A percentile compares a stretch with the other conserved stretches of the same genome.
These are phyloP conservation scores for Lacanobia wlatinum DNA, from an alignment of 2,888 invertebrate species.

Conservation along the genomic window DNA sequence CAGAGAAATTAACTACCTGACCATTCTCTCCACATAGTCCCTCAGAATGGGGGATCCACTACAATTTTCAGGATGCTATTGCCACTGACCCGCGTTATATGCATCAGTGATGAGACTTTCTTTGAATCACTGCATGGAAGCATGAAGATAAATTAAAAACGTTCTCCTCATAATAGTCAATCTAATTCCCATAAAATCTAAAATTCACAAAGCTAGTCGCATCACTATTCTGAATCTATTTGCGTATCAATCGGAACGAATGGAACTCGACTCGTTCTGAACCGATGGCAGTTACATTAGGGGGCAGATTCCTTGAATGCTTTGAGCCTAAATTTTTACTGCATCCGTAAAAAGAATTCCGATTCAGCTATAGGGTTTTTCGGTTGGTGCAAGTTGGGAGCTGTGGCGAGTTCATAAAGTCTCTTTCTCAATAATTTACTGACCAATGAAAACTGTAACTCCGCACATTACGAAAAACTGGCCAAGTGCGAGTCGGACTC, in stretches of 20 bases:
- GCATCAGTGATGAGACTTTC: too few species aligned
- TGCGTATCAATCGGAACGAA: slow-evolving; percentile 80
- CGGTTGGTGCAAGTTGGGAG: slow-evolving; percentile 68
- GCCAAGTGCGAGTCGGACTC: too few species aligned
- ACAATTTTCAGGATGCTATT: too few species aligned
- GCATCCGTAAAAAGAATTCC: slow-evolving; percentile 89
- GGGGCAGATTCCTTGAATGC: slow-evolving; percentile 84
- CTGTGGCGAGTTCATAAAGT: slow-evolving; percentile 10
- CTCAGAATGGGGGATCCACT: too few species aligned
- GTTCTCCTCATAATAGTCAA: slow-evolving; percentile 1
- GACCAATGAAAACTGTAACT: background rate
- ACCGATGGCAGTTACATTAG: slow-evolving; percentile 85
- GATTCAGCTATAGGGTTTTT: slow-evolving; percentile 85
- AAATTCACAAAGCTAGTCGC: slow-evolving; percentile 52
- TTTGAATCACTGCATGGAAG: too few species aligned
- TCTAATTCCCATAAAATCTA: slow-evolving; percentile 40
- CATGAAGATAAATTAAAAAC: slow-evolving; percentile 6
- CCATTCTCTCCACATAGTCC: too few species aligned
- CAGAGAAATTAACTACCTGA: too few species aligned
- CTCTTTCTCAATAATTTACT: background rate
- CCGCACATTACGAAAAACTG: too few species aligned
- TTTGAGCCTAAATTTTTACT: slow-evolving; percentile 89
- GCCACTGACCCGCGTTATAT: too few species aligned
- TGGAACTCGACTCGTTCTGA: slow-evolving; percentile 79
- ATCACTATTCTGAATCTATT: slow-evolving; percentile 75